Evolutionary conservation across 2,797 vertebrate genomes (phyloP).

Genomic region (Gastrophryne carolinensis): DNA sequence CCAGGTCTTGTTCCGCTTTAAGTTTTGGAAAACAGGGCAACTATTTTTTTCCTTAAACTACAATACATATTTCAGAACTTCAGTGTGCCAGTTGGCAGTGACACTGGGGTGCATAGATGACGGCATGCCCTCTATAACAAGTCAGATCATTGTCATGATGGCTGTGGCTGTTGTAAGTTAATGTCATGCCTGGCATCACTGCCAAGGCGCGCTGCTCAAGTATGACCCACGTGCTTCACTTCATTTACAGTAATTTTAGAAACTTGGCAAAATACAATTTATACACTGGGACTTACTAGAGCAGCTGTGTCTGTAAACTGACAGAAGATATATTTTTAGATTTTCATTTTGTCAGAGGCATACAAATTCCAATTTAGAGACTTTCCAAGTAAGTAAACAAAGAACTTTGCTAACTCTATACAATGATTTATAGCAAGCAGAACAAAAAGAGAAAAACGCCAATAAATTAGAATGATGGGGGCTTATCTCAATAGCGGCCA

Average conservation of each 20-base stretch:
- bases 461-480: no score
- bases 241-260: not conserved
- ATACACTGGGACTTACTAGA: not conserved
- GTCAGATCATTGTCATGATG: not conserved
- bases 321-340: no score
- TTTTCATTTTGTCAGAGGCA: not conserved
- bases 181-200: not conserved
- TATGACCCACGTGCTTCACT: not conserved
- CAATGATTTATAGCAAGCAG: no score
- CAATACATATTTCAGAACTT: no score
- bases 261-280: not conserved
- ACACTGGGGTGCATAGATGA: not conserved
- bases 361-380: not conserved
- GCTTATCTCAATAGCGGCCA: no score
- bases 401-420: no score
- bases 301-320: not conserved
- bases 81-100: not conserved
- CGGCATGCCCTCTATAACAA: not conserved
- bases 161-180: not conserved
- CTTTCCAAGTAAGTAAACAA: not conserved
- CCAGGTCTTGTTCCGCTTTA: no score
- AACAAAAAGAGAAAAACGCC: no score
- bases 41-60: no score
- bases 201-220: not conserved
- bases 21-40: no score